Evolutionary conservation across 2,797 vertebrate genomes (phyloP), one percentile per base, ranked within the genome.

Genomic region (Pseudochaenichthys georgianus): DNA sequence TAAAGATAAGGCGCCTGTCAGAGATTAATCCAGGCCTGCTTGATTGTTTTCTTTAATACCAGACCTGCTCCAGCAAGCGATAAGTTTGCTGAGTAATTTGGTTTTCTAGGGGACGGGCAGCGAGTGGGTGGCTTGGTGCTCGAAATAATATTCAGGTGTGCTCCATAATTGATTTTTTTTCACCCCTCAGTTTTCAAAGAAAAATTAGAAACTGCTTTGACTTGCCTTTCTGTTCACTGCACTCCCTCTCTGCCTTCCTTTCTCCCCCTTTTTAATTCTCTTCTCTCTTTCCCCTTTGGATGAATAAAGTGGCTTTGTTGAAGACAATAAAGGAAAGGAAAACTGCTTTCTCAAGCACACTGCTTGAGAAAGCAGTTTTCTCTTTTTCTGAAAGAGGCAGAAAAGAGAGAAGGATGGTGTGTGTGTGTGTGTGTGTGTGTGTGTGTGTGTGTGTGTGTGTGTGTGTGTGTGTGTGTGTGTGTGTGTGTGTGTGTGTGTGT

Each of bases 51-150:
- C 97, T 98, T 98, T 98, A 99, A 99, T 99, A 99, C 97, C 96
- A 96, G 96, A 96, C 96, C 96, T 97, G 97, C 98, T 97, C 97
- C 93, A 96, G 97, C 97, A 96, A 97, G 98, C 95, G 98, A 99
- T 99, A 99, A 99, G 98, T 99, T 98, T 99, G 97, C 97, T 98
- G 97, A 99, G 98, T 99, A 99, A 99, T 99, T 99, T 99, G 97
- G 96, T 97, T 98, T 96, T 99, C 83, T 82, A 86, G 89, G 90
- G 90, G 89, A 90, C 82, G 70, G 86, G 75, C 85, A 83, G 86
- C 65, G 78, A 83, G 87, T 89, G 92, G 89, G 91, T 89, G 90
- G 89, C 89, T 85, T 87, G 91, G 92, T 96, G 96, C 96, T 96
- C 94, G 94, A 97, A 98, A 98, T 98, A 98, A 98, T 98, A 97